These are phyloP conservation scores for Ophion obscuratus DNA, from an alignment of 2,888 invertebrate species.

Conservation along the genomic window DNA sequence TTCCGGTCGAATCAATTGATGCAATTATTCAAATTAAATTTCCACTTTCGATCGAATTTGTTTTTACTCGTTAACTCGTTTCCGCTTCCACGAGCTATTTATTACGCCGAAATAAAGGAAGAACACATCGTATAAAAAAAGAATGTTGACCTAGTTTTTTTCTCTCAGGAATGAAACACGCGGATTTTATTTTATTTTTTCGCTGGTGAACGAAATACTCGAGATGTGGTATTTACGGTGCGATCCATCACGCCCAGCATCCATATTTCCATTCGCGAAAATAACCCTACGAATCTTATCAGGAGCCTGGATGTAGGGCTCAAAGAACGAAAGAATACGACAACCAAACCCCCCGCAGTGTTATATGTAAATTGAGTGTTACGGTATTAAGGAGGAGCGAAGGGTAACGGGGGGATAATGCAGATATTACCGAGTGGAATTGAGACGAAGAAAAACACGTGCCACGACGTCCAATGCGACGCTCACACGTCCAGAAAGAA, in stretches of 20 bases:
- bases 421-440: constrained; percentile 52
- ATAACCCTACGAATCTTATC: constrained; percentile 21
- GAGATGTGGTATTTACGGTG: constrained; percentile 14
- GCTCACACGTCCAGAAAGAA: constrained; percentile 18
- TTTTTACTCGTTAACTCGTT: not conserved
- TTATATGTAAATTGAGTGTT: constrained; percentile 70
- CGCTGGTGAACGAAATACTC: not conserved
- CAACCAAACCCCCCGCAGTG: constrained; percentile 50
- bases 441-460: constrained; percentile 32
- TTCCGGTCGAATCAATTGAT: not conserved
- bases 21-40: constrained; percentile 1
- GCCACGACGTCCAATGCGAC: not conserved
- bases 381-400: constrained; percentile 58
- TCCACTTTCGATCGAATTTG: not conserved
- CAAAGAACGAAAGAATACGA: not conserved
- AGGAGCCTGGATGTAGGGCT: not conserved
- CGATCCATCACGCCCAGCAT: constrained; percentile 22
- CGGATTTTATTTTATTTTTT: not conserved
- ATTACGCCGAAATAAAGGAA: not conserved
- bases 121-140: not conserved
- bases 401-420: constrained; percentile 63
- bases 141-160: not conserved
- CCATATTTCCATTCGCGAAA: constrained; percentile 24
- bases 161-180: not conserved
- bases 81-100: not conserved